Evolutionary conservation across 2,797 vertebrate species (phyloP).

Genomic region (Hippoglossus hippoglossus): DNA sequence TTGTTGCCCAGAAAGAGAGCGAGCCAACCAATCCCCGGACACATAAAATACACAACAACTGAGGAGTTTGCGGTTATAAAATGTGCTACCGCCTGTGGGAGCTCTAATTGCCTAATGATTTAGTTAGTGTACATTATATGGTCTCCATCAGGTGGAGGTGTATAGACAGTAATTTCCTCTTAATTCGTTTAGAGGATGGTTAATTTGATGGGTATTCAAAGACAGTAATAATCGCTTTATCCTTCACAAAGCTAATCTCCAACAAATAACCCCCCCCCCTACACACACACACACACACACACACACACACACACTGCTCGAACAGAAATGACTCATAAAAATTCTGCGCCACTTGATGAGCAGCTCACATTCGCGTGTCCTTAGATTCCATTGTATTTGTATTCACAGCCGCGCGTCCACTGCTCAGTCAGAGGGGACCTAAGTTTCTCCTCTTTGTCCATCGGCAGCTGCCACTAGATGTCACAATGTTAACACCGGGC

Average conservation of each 20-base stretch:
- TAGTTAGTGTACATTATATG: conserved; percentile 70
- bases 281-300: conserved; percentile 19
- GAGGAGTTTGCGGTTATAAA: conserved; percentile 59
- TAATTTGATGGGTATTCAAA: conserved; percentile 73
- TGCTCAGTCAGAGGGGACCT: conserved; percentile 17
- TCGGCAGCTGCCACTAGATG: conserved; percentile 73
- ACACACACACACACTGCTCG: conserved; percentile 12
- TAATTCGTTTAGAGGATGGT: conserved; percentile 69
- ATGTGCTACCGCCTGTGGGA: conserved; percentile 55
- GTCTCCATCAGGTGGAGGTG: conserved; percentile 67
- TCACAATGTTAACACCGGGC: conserved; percentile 76
- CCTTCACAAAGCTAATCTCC: conserved; percentile 57
- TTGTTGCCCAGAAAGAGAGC: conserved; percentile 40
- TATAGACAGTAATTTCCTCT: conserved; percentile 65
- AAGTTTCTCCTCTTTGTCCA: conserved; percentile 39
- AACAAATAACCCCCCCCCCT: conserved; percentile 39
- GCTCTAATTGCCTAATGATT: conserved; percentile 75
- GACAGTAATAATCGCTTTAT: conserved; percentile 65
- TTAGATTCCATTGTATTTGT: conserved; percentile 22
- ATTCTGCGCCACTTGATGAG: conserved; percentile 28
- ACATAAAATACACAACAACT: conserved; percentile 52
- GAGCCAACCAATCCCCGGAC: conserved; percentile 47
- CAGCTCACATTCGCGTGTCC: neutral
- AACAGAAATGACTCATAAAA: conserved; percentile 17
- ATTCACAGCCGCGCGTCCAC: conserved; percentile 17